Evolutionary conservation across 2,797 vertebrate genomes (phyloP).

Genomic region (Holocentrus rufus): DNA sequence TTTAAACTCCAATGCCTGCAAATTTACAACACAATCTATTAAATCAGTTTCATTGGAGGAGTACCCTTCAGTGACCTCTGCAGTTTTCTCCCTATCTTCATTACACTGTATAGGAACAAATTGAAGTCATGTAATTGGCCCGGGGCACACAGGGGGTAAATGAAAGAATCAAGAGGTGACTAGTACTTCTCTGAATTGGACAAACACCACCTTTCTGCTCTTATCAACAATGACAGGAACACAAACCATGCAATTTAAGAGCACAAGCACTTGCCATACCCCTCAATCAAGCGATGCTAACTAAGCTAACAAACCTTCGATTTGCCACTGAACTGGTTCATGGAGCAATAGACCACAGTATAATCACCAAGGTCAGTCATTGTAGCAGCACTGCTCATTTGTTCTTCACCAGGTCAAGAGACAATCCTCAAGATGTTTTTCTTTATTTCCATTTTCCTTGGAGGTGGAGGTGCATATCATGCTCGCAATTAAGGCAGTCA

Average conservation of each 20-base stretch:
- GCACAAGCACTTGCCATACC: slow-evolving; percentile 40
- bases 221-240: slow-evolving; percentile 62
- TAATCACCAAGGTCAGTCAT: slow-evolving; percentile 29
- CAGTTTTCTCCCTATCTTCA: background rate
- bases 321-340: slow-evolving; percentile 40
- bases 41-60: background rate
- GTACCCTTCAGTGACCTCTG: background rate
- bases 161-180: slow-evolving; percentile 29
- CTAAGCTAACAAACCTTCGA: slow-evolving; percentile 48
- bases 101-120: slow-evolving; percentile 4
- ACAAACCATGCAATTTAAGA: slow-evolving; percentile 55
- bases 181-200: slow-evolving; percentile 38
- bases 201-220: slow-evolving; percentile 59
- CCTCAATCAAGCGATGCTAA: slow-evolving; percentile 68
- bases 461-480: background rate
- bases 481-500: background rate
- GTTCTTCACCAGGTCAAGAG: slow-evolving; percentile 24
- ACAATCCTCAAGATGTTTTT: slow-evolving; percentile 4
- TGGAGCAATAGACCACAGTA: slow-evolving; percentile 9
- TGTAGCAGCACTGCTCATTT: slow-evolving; percentile 32
- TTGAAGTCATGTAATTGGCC: slow-evolving; percentile 27
- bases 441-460: background rate
- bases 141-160: slow-evolving; percentile 25
- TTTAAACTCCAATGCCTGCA: background rate
- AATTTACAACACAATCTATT: background rate